These are phyloP conservation scores for Meloidogyne exigua DNA, from an alignment of 1,140 invertebrate genomes.

Conservation along the genomic window DNA sequence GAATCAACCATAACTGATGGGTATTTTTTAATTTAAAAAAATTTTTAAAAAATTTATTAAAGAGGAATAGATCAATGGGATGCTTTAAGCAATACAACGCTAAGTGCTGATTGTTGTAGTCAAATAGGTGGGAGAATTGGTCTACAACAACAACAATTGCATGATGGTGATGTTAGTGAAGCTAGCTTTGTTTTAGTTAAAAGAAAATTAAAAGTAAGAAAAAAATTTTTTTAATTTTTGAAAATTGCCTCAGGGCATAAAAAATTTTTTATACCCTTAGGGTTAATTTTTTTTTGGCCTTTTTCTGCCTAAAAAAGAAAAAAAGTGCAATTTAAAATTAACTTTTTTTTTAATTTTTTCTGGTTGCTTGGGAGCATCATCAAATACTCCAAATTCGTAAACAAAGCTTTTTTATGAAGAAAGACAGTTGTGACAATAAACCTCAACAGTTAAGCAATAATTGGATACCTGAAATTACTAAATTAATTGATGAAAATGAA, in stretches of 20 bases:
- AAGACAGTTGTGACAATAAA: not conserved
- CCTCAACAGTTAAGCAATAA: not conserved
- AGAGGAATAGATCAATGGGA: not conserved
- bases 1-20: too few relatives aligned
- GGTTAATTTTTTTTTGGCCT: too few relatives aligned
- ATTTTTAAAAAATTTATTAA: not conserved
- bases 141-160: not conserved
- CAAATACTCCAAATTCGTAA: not conserved
- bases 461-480: not conserved
- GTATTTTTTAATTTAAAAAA: too few relatives aligned
- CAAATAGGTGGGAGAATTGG: not conserved
- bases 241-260: not conserved
- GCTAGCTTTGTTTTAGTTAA: not conserved
- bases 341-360: not conserved
- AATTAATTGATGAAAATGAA: not conserved
- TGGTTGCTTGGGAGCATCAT: not conserved
- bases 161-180: slow-evolving; percentile 4
- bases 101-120: slow-evolving; percentile 4
- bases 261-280: too few relatives aligned
- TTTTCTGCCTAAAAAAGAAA: too few relatives aligned
- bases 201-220: not conserved
- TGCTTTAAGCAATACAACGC: not conserved
- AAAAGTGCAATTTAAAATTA: too few relatives aligned
- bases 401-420: not conserved
- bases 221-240: not conserved